Percentiles rank a stretch among this genome's conserved stretches.
Conservation (phyloP, 2,888 invertebrate genomes). For the Poecilus cupreus region DNA sequence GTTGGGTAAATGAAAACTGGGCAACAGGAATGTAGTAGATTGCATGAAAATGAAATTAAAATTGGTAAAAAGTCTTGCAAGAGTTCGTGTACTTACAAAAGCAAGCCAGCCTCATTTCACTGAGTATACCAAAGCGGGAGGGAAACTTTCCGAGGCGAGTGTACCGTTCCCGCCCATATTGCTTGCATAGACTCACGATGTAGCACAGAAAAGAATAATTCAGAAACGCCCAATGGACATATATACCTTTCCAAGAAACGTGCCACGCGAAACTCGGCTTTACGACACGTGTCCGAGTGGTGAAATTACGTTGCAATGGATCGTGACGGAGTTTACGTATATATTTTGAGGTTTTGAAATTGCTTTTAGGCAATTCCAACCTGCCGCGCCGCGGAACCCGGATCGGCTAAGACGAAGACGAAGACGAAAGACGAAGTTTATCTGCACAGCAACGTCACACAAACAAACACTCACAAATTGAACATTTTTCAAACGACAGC, state of each 20-base stretch:
- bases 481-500: constrained; percentile 27
- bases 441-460: constrained; percentile 2
- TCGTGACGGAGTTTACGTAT: constrained; percentile 65
- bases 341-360: constrained; percentile 70
- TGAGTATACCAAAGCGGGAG: constrained; percentile 45
- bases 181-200: constrained; percentile 74
- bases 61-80: constrained; percentile 5
- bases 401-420: neutral
- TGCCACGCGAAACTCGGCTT: constrained; percentile 47
- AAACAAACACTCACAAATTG: neutral
- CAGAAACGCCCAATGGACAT: constrained; percentile 73
- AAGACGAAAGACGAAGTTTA: neutral
- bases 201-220: constrained; percentile 74
- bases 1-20: neutral
- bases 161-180: constrained; percentile 73
- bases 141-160: constrained; percentile 33
- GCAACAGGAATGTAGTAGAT: constrained; percentile 4
- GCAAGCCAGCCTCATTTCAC: constrained; percentile 28
- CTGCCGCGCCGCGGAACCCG: constrained; percentile 24
- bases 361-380: constrained; percentile 70
- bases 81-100: constrained; percentile 10
- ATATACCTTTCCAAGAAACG: constrained; percentile 68
- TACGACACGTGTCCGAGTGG: neutral
- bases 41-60: neutral
- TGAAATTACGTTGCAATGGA: neutral